These are phyloP conservation scores for Redunca redunca DNA, from an alignment of 2,113 vertebrate species.

Conservation along the genomic window DNA sequence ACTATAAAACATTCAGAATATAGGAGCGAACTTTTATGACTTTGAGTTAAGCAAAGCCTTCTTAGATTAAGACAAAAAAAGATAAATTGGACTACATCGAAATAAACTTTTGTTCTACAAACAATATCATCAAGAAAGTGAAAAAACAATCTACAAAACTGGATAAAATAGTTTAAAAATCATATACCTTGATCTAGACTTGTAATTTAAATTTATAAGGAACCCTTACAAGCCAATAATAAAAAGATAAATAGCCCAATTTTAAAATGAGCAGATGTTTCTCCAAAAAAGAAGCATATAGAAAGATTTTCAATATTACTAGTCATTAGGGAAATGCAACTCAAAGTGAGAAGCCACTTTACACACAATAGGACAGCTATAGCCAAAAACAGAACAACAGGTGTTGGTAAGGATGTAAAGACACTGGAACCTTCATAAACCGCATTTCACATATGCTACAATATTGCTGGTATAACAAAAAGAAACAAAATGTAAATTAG, in stretches of 20 bases:
- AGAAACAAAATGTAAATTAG: neutral
- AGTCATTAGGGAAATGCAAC: neutral
- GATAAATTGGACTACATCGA: neutral
- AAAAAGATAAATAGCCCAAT: constrained; percentile 5
- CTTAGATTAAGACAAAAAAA: neutral
- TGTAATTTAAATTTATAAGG: neutral
- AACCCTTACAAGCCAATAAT: neutral
- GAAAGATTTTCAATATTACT: neutral
- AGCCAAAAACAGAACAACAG: neutral
- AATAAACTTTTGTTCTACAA: neutral
- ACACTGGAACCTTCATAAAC: neutral
- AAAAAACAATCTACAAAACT: neutral
- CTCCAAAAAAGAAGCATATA: neutral
- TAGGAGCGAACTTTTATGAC: neutral
- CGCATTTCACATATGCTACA: neutral
- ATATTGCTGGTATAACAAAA: neutral
- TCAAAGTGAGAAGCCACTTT: neutral
- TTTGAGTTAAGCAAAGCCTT: neutral
- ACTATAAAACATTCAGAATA: neutral
- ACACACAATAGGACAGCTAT: neutral
- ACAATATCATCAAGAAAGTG: neutral
- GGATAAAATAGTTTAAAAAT: neutral
- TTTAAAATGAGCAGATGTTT: neutral
- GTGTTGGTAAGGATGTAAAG: neutral
- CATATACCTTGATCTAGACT: neutral